Conservation (phyloP, 2,113 vertebrate species). For the Zootoca vivipara region DNA sequence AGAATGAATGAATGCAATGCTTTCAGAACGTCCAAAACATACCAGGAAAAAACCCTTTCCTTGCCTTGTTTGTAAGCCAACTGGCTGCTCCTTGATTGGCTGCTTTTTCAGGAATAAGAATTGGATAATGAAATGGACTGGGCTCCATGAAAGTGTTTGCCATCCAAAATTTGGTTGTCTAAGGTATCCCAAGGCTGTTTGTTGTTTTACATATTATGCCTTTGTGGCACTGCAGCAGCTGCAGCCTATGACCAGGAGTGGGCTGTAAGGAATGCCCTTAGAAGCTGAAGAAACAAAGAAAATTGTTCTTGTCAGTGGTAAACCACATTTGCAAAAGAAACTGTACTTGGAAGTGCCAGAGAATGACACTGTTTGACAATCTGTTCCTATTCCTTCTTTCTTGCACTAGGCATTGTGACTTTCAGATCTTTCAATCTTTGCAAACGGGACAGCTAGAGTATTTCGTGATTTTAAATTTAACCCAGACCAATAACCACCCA, state of each 20-base stretch:
- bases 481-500: conserved; percentile 15
- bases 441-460: not conserved
- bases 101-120: not conserved
- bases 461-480: conserved; percentile 25
- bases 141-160: no score
- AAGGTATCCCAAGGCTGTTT: no score
- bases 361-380: not conserved
- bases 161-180: no score
- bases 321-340: not conserved
- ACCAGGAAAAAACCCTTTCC: not conserved
- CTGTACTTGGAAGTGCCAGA: not conserved
- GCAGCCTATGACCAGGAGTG: not conserved
- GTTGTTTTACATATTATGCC: not conserved
- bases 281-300: not conserved
- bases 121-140: no score
- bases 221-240: not conserved
- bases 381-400: rapidly evolving
- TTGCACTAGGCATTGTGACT: not conserved
- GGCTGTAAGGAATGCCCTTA: not conserved
- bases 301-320: not conserved
- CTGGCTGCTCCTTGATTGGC: not conserved
- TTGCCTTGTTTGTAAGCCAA: not conserved
- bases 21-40: no score
- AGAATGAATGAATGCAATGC: not conserved
- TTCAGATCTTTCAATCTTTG: not conserved